Conservation (phyloP, 2,888 invertebrate genomes). For the Agonopterix alstromeriana region DNA sequence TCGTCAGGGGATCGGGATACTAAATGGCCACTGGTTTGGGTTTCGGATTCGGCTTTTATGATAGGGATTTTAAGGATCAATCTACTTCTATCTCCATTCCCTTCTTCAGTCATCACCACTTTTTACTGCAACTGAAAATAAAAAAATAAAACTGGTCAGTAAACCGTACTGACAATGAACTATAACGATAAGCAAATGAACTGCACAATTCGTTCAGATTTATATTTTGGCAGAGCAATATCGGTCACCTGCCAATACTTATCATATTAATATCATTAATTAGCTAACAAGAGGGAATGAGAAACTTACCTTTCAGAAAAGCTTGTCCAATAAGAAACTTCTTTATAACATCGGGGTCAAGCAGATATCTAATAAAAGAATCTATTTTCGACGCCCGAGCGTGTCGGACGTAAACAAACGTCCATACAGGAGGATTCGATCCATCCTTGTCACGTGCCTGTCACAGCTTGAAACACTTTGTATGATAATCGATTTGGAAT, state of each 20-base stretch:
- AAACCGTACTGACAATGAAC: slow-evolving; percentile 24
- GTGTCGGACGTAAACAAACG: slow-evolving; percentile 48
- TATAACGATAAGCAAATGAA: too few relatives aligned
- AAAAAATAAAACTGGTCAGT: slow-evolving; percentile 31
- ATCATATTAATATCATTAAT: slow-evolving; percentile 9
- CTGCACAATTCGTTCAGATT: slow-evolving; percentile 19
- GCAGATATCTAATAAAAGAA: slow-evolving; percentile 63
- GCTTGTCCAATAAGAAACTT: slow-evolving; percentile 37
- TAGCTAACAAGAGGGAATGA: neutral
- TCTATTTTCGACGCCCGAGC: slow-evolving; percentile 57
- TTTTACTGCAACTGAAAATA: slow-evolving; percentile 37
- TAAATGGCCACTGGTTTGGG: slow-evolving; percentile 42
- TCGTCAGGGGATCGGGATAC: slow-evolving; percentile 38
- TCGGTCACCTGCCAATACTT: slow-evolving; percentile 53
- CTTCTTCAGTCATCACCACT: slow-evolving; percentile 52
- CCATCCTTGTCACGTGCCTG: slow-evolving; percentile 30
- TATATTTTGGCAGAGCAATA: slow-evolving; percentile 46
- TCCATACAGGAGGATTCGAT: slow-evolving; percentile 22
- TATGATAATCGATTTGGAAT: slow-evolving; percentile 6
- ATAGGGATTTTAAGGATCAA: slow-evolving; percentile 40
- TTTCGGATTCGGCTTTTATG: slow-evolving; percentile 51
- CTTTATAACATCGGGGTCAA: slow-evolving; percentile 50
- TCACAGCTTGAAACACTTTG: slow-evolving; percentile 16
- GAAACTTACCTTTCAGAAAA: slow-evolving; percentile 53
- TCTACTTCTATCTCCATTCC: slow-evolving; percentile 24